A percentile compares a stretch with the other conserved stretches of the same genome.
phyloP scores from a whole-genome alignment of 2,888 invertebrate species.

The Drosophila putrida region DNA sequence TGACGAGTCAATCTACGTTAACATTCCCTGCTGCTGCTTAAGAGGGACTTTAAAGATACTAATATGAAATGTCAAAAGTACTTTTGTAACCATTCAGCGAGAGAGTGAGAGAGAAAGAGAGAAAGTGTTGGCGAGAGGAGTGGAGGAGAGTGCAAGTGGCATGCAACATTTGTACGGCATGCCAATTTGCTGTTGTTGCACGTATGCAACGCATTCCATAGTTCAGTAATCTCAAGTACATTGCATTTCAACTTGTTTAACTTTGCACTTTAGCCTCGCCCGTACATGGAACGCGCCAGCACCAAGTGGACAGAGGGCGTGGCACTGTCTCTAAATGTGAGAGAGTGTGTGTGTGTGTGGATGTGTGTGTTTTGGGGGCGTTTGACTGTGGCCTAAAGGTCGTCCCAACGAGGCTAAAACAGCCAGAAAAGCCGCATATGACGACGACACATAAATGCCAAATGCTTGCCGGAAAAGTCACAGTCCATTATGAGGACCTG shows the following conservation, averaged over 20 bases:
- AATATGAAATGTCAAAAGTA: constrained; percentile 11
- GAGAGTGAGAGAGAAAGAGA: not conserved
- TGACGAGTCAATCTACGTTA: not conserved
- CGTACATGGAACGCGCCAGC: constrained; percentile 1
- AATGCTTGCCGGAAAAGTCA: constrained; percentile 44
- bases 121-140: not conserved
- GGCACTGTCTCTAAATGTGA: not conserved
- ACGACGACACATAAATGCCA: constrained; percentile 32
- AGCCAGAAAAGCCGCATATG: constrained; percentile 33
- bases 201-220: constrained; percentile 57
- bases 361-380: constrained; percentile 9
- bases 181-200: constrained; percentile 48
- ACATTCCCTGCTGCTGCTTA: not conserved
- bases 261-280: constrained; percentile 54
- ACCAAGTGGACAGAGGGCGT: constrained; percentile 13
- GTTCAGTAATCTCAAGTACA: constrained; percentile 61
- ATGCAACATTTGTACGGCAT: constrained; percentile 36
- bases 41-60: not conserved
- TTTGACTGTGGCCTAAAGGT: constrained; percentile 43
- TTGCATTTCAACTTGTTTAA: constrained; percentile 62
- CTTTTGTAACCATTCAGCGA: constrained; percentile 38
- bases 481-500: constrained; percentile 29
- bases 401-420: constrained; percentile 32
- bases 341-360: constrained; percentile 3
- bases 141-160: not conserved